Evolutionary conservation across 2,113 vertebrate genomes (phyloP).

Genomic region (Rana temporaria): DNA sequence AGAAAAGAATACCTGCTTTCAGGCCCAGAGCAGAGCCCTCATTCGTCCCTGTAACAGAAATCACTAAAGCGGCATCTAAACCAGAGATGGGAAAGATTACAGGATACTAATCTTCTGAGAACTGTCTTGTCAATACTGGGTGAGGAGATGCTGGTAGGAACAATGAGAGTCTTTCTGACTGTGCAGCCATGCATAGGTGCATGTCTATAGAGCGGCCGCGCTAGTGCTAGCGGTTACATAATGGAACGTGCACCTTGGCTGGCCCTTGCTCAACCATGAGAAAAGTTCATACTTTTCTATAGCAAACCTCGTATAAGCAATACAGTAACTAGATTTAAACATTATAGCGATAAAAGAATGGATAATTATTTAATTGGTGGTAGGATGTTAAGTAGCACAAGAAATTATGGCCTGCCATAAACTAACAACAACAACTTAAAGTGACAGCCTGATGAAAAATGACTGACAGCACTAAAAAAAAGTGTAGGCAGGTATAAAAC

Average conservation of each 20-base stretch:
- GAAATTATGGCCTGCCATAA: no score
- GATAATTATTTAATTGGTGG: no score
- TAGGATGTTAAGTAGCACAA: no score
- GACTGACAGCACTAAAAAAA: no score
- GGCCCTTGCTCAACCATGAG: not conserved
- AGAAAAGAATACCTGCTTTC: slow-evolving; percentile 43
- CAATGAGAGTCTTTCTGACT: slow-evolving; percentile 46
- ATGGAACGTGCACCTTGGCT: not conserved
- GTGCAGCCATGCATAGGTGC: slow-evolving; percentile 37
- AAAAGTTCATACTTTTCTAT: not conserved
- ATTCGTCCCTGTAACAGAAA: slow-evolving; percentile 18
- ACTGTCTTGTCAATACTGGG: slow-evolving; percentile 48
- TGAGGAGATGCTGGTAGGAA: slow-evolving; percentile 47
- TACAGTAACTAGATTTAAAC: no score
- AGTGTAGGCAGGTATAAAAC: no score
- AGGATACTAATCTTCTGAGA: slow-evolving; percentile 55
- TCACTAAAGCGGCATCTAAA: slow-evolving; percentile 42
- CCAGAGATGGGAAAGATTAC: slow-evolving; percentile 55
- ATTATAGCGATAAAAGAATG: no score
- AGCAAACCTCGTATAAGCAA: no score
- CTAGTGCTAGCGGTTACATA: slow-evolving; percentile 6
- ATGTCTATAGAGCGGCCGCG: slow-evolving; percentile 28
- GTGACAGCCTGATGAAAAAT: no score
- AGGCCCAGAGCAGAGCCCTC: slow-evolving; percentile 17
- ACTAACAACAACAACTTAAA: no score